Percentiles rank a stretch among this genome's conserved stretches.
Evolutionary conservation across 2,113 vertebrate genomes (phyloP).

Genomic region (Notothenia rossii): DNA sequence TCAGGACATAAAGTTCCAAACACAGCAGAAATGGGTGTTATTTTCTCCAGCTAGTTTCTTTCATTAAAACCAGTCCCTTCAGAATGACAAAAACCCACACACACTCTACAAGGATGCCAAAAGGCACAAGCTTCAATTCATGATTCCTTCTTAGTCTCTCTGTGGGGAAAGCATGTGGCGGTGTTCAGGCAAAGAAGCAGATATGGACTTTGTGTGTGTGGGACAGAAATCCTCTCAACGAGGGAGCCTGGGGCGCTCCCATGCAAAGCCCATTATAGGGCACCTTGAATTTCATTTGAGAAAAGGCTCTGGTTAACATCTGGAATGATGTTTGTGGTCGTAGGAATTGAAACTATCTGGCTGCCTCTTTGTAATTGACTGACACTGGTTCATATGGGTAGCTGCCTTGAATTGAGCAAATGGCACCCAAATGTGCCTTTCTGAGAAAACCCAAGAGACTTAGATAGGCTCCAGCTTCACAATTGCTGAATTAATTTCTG

Average conservation of each 20-base stretch:
- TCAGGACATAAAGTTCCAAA: conserved; percentile 64
- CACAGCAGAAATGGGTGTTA: conserved; percentile 60
- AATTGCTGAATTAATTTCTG: not conserved
- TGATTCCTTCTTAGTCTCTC: conserved; percentile 63
- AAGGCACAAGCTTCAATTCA: conserved; percentile 75
- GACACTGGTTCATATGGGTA: conserved; percentile 27
- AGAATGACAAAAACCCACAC: conserved; percentile 68
- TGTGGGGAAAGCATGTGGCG: conserved; percentile 43
- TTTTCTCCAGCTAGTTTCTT: conserved; percentile 72
- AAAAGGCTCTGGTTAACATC: conserved; percentile 65
- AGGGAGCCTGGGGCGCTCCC: conserved; percentile 55
- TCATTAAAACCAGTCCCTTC: conserved; percentile 75
- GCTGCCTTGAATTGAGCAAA: conserved; percentile 24
- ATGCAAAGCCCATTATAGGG: conserved; percentile 65
- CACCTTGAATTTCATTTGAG: conserved; percentile 69
- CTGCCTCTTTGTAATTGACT: conserved; percentile 50
- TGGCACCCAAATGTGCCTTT: conserved; percentile 10
- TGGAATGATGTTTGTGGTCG: conserved; percentile 63
- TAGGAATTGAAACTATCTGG: conserved; percentile 54
- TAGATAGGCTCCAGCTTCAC: conserved; percentile 5
- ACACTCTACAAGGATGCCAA: conserved; percentile 35
- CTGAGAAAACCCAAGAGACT: conserved; percentile 13
- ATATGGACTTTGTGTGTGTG: conserved; percentile 56
- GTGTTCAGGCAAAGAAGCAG: conserved; percentile 58
- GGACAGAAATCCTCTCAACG: conserved; percentile 55